Evolutionary conservation across 2,113 vertebrate species (phyloP), one percentile per base, ranked within the genome.

Genomic region (Megaceryle maxima): DNA sequence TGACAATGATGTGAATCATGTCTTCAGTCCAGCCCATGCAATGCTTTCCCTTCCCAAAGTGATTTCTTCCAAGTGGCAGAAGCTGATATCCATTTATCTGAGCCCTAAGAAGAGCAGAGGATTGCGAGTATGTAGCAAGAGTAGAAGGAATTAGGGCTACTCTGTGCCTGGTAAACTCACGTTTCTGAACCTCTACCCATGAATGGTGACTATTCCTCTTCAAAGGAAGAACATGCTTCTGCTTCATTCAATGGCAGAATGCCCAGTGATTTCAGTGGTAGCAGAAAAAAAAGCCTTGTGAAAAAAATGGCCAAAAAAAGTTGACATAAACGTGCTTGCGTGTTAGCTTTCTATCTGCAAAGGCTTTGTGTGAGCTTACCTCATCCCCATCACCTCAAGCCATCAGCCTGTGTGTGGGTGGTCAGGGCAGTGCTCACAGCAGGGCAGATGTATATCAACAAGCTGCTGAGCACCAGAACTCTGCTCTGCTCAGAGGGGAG

Each of bases 391-490:
- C 86, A 33, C 28, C 43, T 6, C 5, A 13, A 81, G 33, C 48
- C 0, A 0, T 24, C 90, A 92, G 56, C 26, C 51, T 70, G 55
- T 0, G 0, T 1, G 25, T 83, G 90, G 79, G 68, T 96, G 95
- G 88, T 35, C 91, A 64, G 92, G 87, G 80, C 88, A 64, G 39
- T 2, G 1, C 2, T 80, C 53, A n/a, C 0, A 0, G 46, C 69
- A 59, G 39, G 31, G 15, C 6, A 3, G 20, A 29, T 0, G 0
- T 44, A 17, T 16, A 81, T 43, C 53, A 70, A 39, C 1, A 1
- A 89, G 56, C 33, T 8, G 7, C 83, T 72, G 76, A 69, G 88
- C 56, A 56, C 9, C 73, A 55, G 25, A 68, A 5, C 29, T n/a
- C 50, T 81, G 59, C 55, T 74, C 31, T 86, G 74, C 84, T 55